phyloP scores from a whole-genome alignment of 2,888 invertebrate genomes.

The Chymomyza procnemis region DNA sequence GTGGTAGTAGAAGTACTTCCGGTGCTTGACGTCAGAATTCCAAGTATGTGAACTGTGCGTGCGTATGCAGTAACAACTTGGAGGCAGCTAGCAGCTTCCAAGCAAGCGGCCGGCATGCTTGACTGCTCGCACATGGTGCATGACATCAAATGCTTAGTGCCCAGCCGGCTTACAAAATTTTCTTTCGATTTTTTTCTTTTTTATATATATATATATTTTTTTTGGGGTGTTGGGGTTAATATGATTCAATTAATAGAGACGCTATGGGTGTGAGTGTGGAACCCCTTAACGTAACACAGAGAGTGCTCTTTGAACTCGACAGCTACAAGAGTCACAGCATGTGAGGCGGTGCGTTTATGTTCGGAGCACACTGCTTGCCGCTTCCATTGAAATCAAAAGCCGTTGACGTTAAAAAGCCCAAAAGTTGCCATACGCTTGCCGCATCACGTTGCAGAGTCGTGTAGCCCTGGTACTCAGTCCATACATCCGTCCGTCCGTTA shows the following conservation, averaged over 20 bases:
- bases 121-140: not conserved
- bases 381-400: constrained; percentile 38
- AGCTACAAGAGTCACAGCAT: not conserved
- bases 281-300: constrained; percentile 52
- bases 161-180: not conserved
- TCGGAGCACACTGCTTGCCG: not conserved
- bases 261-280: constrained; percentile 32
- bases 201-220: too few relatives aligned
- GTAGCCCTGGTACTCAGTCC: not conserved
- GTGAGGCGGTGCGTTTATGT: not conserved
- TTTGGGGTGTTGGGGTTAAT: constrained; percentile 60
- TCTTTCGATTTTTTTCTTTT: not conserved
- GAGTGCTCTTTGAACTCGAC: not conserved
- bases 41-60: constrained; percentile 38
- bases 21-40: constrained; percentile 50
- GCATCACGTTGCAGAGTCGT: constrained; percentile 58
- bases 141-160: not conserved
- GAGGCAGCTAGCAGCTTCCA: constrained; percentile 6
- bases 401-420: constrained; percentile 21
- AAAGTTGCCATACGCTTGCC: constrained; percentile 63
- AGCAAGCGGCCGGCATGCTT: not conserved
- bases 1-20: constrained; percentile 23
- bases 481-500: not conserved
- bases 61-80: constrained; percentile 6
- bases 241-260: constrained; percentile 62